Evolutionary conservation across 2,888 invertebrate species (phyloP).

Genomic region (Osmoderma eremita): DNA sequence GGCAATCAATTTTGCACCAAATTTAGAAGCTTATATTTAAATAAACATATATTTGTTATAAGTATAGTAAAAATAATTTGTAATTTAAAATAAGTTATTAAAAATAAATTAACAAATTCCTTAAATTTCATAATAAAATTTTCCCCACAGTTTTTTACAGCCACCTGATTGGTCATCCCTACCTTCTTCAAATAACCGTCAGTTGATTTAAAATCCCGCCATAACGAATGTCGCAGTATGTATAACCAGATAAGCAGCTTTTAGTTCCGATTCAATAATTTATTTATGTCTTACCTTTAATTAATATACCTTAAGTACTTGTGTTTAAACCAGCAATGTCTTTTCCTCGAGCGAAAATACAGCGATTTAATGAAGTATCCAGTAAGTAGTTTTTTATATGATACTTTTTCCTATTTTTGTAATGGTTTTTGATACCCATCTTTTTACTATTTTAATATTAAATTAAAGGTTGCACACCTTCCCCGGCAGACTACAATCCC

Average conservation of each 20-base stretch:
- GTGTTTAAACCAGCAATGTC: slow-evolving; percentile 61
- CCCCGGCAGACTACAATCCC: slow-evolving; percentile 61
- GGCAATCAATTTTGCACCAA: too few relatives aligned
- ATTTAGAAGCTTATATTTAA: too few relatives aligned
- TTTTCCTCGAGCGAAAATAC: slow-evolving; percentile 68
- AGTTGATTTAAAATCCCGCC: slow-evolving; percentile 26
- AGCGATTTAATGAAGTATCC: slow-evolving; percentile 67
- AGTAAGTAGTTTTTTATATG: slow-evolving; percentile 60
- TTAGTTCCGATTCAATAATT: slow-evolving; percentile 3
- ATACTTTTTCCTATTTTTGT: slow-evolving; percentile 12
- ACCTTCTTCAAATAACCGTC: slow-evolving; percentile 30
- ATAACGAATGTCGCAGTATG: neutral
- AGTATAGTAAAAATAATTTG: too few relatives aligned
- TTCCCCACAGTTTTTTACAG: slow-evolving; percentile 1
- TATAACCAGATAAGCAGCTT: too few relatives aligned
- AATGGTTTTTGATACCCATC: slow-evolving; percentile 27
- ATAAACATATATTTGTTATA: too few relatives aligned
- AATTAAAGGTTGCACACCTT: slow-evolving; percentile 64
- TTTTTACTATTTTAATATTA: slow-evolving; percentile 29
- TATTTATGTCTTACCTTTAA: neutral
- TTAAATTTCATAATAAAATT: too few relatives aligned
- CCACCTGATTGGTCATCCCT: slow-evolving; percentile 31
- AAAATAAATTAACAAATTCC: too few relatives aligned
- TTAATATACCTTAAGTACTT: slow-evolving; percentile 9
- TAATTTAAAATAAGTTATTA: too few relatives aligned